These are phyloP conservation scores for Gila robusta DNA, from an alignment of 2,797 vertebrate species.

Conservation along the genomic window DNA sequence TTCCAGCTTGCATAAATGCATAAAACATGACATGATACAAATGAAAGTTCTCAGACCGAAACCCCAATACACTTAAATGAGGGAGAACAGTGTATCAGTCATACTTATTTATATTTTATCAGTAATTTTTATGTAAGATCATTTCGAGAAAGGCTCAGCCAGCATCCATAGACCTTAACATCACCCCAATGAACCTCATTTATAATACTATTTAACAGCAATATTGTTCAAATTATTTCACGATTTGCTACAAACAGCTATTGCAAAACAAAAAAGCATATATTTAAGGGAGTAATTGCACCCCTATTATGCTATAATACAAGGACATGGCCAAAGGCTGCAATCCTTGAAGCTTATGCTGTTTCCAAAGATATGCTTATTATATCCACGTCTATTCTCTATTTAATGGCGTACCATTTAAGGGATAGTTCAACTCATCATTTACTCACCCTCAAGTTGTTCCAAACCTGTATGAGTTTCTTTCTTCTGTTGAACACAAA, in stretches of 20 bases:
- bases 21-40: background rate
- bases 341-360: background rate
- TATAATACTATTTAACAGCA: background rate
- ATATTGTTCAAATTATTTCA: slow-evolving; percentile 8
- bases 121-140: slow-evolving; percentile 12
- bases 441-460: background rate
- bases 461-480: background rate
- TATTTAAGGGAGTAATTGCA: slow-evolving; percentile 4
- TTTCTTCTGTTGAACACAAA: background rate
- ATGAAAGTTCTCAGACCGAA: background rate
- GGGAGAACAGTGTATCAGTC: background rate
- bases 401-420: background rate
- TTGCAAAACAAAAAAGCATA: background rate
- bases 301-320: background rate
- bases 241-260: background rate
- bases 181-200: background rate
- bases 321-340: background rate
- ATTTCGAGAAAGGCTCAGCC: background rate
- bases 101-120: slow-evolving; percentile 10
- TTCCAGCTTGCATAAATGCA: slow-evolving; percentile 5
- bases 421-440: background rate
- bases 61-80: background rate
- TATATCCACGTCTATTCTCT: background rate
- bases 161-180: background rate
- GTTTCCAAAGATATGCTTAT: background rate